These are phyloP conservation scores for Phaenicophaeus curvirostris DNA, from an alignment of 2,797 vertebrate genomes.

Conservation along the genomic window DNA sequence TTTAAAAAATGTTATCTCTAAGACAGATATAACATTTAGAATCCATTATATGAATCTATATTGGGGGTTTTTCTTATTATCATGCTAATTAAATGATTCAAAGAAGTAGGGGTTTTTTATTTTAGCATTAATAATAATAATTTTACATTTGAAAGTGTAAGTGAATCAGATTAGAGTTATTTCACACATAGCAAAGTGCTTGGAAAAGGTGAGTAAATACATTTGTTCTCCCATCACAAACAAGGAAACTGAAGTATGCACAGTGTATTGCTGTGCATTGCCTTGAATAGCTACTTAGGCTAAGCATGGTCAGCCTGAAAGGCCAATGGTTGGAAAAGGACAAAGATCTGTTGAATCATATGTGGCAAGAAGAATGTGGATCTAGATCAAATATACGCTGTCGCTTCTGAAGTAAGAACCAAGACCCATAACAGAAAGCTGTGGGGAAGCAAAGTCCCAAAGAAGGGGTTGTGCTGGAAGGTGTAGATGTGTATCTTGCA, in stretches of 20 bases:
- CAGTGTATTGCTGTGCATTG: fast-evolving
- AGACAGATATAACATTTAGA: neutral
- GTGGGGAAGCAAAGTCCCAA: fast-evolving
- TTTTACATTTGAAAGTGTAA: neutral
- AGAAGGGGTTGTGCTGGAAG: fast-evolving
- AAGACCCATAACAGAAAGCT: neutral
- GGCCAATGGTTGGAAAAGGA: neutral
- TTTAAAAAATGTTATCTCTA: neutral
- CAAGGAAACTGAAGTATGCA: neutral
- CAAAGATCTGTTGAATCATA: neutral
- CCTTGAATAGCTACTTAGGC: neutral
- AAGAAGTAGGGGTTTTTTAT: no score
- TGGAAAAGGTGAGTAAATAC: neutral
- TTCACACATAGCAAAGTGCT: neutral
- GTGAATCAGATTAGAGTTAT: neutral
- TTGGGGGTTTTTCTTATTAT: neutral
- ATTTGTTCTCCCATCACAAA: neutral
- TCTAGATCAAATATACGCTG: fast-evolving
- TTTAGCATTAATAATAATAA: neutral
- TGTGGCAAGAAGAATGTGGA: neutral
- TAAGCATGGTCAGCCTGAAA: neutral
- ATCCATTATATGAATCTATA: neutral
- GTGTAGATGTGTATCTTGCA: neutral
- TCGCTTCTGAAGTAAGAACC: neutral
- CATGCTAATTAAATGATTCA: neutral